Evolutionary conservation across 1,140 invertebrate species (phyloP).

Genomic region (Drosophila biarmipes): DNA sequence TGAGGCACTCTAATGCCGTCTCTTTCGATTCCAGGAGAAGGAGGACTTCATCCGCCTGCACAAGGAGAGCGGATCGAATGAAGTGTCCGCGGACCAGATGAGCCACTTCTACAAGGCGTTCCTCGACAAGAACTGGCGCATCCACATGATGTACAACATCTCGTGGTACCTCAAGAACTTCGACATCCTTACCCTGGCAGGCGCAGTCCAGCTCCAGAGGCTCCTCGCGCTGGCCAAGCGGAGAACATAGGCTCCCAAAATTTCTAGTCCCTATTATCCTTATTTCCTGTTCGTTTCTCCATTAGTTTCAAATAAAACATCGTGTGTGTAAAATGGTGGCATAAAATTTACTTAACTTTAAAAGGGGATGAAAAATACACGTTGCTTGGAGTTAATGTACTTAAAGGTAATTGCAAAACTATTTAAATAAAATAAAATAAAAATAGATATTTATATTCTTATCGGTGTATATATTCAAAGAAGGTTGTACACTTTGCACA

Average conservation of each 20-base stretch:
- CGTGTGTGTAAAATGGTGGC: conserved; percentile 22
- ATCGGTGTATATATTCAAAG: conserved; percentile 28
- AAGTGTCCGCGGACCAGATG: conserved; percentile 91
- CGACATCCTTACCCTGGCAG: conserved; percentile 86
- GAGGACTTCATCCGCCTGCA: conserved; percentile 87
- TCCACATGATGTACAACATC: conserved; percentile 89
- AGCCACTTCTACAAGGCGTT: conserved; percentile 94
- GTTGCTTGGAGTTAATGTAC: conserved; percentile 29
- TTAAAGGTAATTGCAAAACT: conserved; percentile 30
- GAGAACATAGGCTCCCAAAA: neutral
- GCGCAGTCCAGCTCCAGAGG: conserved; percentile 86
- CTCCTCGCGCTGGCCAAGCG: conserved; percentile 11
- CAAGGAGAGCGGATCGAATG: conserved; percentile 83
- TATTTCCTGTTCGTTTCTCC: neutral
- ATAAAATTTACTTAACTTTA: conserved; percentile 43
- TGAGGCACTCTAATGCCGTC: neutral
- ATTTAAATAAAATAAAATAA: conserved; percentile 44
- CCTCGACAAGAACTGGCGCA: conserved; percentile 90
- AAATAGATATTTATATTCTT: conserved; percentile 26
- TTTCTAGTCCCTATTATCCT: conserved; percentile 1
- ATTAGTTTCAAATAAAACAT: conserved; percentile 9
- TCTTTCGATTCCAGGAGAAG: conserved; percentile 86
- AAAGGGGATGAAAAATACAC: conserved; percentile 37
- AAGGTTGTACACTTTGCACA: conserved; percentile 13
- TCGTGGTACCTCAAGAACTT: conserved; percentile 91